These are phyloP conservation scores for Brachionus plicatilis DNA, from an alignment of 1,140 invertebrate species.

Conservation along the genomic window DNA sequence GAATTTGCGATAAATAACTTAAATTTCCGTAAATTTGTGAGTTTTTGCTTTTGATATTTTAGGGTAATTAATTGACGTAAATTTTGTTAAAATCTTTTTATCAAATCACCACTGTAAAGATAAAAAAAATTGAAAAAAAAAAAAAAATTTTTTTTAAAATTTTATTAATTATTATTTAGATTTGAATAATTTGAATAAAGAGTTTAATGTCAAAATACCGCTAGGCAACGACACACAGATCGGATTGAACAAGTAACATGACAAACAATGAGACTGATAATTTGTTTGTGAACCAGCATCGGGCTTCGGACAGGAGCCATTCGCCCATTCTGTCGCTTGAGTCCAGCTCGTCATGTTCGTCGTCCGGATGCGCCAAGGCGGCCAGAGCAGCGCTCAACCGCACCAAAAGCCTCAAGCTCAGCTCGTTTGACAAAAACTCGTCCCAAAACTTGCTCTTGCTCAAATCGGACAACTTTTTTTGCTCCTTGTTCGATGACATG, in stretches of 20 bases:
- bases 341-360: background rate
- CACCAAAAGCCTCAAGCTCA: background rate
- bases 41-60: no score
- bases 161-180: background rate
- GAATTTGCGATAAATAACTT: no score
- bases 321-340: background rate
- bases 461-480: background rate
- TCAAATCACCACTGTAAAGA: background rate
- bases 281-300: background rate
- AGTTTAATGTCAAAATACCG: background rate
- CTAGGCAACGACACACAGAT: background rate
- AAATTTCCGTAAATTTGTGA: no score
- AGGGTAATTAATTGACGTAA: no score
- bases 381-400: background rate
- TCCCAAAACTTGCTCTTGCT: background rate
- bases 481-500: background rate
- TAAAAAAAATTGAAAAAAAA: background rate
- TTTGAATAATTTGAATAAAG: background rate
- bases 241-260: background rate
- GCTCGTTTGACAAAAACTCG: background rate
- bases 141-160: background rate
- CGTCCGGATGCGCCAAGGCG: background rate
- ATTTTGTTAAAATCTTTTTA: background rate
- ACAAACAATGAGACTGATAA: constrained; percentile 16
- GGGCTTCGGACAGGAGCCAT: no score